phyloP scores from a whole-genome alignment of 2,113 vertebrate genomes.

The Esox niger region DNA sequence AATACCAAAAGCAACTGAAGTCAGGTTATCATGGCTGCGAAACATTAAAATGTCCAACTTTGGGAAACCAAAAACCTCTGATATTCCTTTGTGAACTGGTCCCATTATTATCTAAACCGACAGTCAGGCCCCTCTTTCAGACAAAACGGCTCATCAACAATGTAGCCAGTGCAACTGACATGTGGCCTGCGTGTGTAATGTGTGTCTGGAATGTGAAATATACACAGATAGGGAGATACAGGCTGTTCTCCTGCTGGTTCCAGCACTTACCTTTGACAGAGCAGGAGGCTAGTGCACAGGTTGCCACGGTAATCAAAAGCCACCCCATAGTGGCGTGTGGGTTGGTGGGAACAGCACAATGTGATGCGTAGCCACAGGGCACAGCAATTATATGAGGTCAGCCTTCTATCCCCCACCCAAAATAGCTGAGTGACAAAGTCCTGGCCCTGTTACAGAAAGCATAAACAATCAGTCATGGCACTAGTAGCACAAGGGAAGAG shows the following conservation, averaged over 20 bases:
- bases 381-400: constrained; percentile 46
- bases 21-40: neutral
- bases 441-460: constrained; percentile 41
- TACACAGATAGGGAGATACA: constrained; percentile 12
- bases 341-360: constrained; percentile 49
- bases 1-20: neutral
- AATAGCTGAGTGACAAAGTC: constrained; percentile 51
- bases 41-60: neutral
- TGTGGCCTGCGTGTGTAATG: neutral
- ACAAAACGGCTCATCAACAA: constrained; percentile 22
- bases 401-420: constrained; percentile 34
- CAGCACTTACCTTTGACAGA: constrained; percentile 74
- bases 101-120: neutral
- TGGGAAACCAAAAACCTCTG: neutral
- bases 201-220: neutral
- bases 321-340: constrained; percentile 61
- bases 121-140: constrained; percentile 20
- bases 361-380: constrained; percentile 40
- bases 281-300: constrained; percentile 58
- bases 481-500: neutral
- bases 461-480: neutral
- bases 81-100: neutral
- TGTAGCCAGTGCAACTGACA: constrained; percentile 13
- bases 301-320: constrained; percentile 71
- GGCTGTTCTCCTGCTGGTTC: constrained; percentile 47